Percentiles rank a stretch among this genome's conserved stretches.
Evolutionary conservation across 2,888 invertebrate genomes (phyloP).

Genomic region (Hirtodrosophila duncani): DNA sequence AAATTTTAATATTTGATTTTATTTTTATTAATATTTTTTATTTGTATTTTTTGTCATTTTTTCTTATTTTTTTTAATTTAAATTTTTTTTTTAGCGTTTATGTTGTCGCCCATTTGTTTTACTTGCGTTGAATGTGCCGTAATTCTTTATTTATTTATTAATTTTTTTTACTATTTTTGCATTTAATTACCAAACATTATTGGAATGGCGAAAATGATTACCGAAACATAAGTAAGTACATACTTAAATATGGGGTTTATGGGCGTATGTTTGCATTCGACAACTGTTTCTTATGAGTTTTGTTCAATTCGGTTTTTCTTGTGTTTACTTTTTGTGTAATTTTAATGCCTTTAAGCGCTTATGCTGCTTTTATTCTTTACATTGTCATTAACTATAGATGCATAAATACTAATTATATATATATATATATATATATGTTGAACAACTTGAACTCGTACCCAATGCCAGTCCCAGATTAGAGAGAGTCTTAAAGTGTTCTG

Average conservation of each 20-base stretch:
- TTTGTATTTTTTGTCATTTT: conserved; percentile 6
- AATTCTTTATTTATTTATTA: not conserved
- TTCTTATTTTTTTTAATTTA: conserved; percentile 1
- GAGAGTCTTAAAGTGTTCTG: conserved; percentile 25
- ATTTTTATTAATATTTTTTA: conserved; percentile 36
- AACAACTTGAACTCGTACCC: conserved; percentile 53
- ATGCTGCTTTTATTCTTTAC: conserved; percentile 40
- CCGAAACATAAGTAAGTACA: conserved; percentile 21
- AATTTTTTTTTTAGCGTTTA: conserved; percentile 41
- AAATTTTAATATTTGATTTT: conserved; percentile 57
- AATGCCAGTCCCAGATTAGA: not conserved
- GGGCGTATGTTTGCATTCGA: not conserved
- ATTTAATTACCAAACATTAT: conserved; percentile 15
- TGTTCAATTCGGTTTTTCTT: conserved; percentile 10
- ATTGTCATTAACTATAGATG: conserved; percentile 56
- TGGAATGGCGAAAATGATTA: conserved; percentile 1
- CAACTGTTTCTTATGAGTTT: conserved; percentile 16
- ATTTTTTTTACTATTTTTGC: conserved; percentile 2
- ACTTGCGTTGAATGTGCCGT: conserved; percentile 42
- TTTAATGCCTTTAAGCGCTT: conserved; percentile 33
- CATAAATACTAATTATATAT: conserved; percentile 28
- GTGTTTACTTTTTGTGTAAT: conserved; percentile 12
- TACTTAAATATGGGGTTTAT: conserved; percentile 13
- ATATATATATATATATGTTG: conserved; percentile 35
- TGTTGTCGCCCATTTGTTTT: conserved; percentile 39